phyloP scores from a whole-genome alignment of 1,140 invertebrate genomes.

The Heliconius eleuchia region DNA sequence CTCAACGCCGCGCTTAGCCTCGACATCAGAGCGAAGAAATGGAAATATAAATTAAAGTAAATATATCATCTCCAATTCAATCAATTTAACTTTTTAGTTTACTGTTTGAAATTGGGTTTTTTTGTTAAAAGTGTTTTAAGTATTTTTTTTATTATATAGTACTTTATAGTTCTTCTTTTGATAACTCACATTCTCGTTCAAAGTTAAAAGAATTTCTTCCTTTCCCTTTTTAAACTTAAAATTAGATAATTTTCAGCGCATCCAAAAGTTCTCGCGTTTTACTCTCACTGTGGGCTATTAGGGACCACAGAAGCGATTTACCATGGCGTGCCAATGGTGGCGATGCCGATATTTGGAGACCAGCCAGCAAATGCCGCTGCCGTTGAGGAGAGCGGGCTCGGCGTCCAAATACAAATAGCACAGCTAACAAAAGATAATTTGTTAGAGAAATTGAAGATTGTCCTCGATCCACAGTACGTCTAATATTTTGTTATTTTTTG shows the following conservation, averaged over 20 bases:
- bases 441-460: constrained; percentile 77
- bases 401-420: constrained; percentile 81
- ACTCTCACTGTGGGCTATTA: constrained; percentile 88
- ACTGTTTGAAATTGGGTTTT: no score
- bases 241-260: constrained; percentile 79
- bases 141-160: no score
- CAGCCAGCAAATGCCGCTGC: constrained; percentile 84
- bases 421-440: constrained; percentile 83
- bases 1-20: no score
- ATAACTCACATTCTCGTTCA: no score
- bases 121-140: no score
- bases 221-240: no score
- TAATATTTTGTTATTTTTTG: neutral
- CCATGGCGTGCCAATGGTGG: constrained; percentile 87
- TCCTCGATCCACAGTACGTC: constrained; percentile 72
- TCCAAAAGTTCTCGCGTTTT: constrained; percentile 86
- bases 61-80: no score
- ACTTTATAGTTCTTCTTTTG: no score
- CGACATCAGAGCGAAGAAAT: no score
- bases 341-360: constrained; percentile 89
- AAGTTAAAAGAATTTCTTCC: no score
- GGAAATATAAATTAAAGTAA: no score
- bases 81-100: no score
- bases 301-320: constrained; percentile 88
- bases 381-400: constrained; percentile 83